phyloP scores from a whole-genome alignment of 1,140 invertebrate species.

The Drosophila jambulina region DNA sequence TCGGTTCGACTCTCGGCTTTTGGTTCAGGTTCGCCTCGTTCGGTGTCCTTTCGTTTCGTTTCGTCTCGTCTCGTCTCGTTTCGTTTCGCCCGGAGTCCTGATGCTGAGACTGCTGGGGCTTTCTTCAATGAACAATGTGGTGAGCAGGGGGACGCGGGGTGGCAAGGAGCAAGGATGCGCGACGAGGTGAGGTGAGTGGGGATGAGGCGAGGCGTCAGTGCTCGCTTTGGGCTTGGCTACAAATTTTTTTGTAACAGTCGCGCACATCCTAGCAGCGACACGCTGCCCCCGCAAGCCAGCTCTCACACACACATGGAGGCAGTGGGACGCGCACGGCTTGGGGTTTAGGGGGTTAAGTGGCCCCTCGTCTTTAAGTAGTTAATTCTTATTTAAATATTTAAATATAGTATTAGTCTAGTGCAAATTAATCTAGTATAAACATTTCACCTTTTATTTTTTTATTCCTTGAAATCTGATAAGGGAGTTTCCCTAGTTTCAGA shows the following conservation, averaged over 20 bases:
- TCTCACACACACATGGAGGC: background rate
- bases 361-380: background rate
- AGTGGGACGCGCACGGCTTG: background rate
- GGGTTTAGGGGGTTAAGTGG: slow-evolving; percentile 1
- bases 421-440: too few species aligned
- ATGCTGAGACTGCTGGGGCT: slow-evolving; percentile 45
- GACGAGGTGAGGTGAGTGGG: slow-evolving; percentile 10
- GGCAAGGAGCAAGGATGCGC: slow-evolving; percentile 8
- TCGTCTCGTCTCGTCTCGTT: slow-evolving; percentile 7
- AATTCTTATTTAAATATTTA: background rate
- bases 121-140: slow-evolving; percentile 72
- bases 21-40: slow-evolving; percentile 31
- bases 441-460: too few species aligned
- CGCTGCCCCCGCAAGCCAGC: slow-evolving; percentile 1
- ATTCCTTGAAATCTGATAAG: too few species aligned
- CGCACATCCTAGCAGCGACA: slow-evolving; percentile 47
- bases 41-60: slow-evolving; percentile 14
- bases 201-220: slow-evolving; percentile 52
- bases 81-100: slow-evolving; percentile 18
- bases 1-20: slow-evolving; percentile 23
- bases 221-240: slow-evolving; percentile 65
- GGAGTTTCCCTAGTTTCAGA: too few species aligned
- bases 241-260: slow-evolving; percentile 71
- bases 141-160: background rate
- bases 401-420: too few species aligned